phyloP scores from a whole-genome alignment of 2,888 invertebrate genomes.

The Allolobophora icterica region DNA sequence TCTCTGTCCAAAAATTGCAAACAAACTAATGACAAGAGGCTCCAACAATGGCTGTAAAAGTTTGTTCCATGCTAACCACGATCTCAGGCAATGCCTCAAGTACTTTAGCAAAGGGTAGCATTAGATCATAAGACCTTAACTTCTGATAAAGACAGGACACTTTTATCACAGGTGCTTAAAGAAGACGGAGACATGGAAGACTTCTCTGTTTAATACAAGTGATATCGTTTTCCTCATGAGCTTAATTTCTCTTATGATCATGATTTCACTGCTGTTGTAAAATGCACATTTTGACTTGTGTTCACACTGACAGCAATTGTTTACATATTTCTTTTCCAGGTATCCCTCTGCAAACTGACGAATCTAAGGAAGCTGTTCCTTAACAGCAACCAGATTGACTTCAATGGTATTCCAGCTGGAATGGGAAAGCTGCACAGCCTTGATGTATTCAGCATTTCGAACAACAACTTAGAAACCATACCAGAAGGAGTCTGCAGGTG shows the following conservation, averaged over 20 bases:
- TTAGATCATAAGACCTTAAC: neutral
- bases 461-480: constrained; percentile 95
- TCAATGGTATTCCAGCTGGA: constrained; percentile 96
- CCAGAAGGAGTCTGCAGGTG: constrained; percentile 95
- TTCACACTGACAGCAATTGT: constrained; percentile 5
- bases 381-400: constrained; percentile 93
- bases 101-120: neutral
- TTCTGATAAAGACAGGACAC: too few species aligned
- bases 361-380: constrained; percentile 84
- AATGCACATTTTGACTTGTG: neutral
- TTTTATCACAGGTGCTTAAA: neutral
- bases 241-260: neutral
- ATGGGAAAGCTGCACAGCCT: constrained; percentile 92
- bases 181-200: too few species aligned
- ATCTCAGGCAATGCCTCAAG: too few species aligned
- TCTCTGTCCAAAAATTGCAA: too few species aligned
- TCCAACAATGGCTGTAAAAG: too few species aligned
- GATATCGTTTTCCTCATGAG: neutral
- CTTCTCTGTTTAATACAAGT: neutral
- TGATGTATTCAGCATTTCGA: constrained; percentile 93
- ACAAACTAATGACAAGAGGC: too few species aligned
- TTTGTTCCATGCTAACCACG: too few species aligned
- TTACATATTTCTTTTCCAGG: constrained; percentile 56
- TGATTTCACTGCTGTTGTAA: constrained; percentile 6
- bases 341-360: constrained; percentile 84